Percentiles rank a stretch among this genome's conserved stretches.
phyloP scores from a whole-genome alignment of 2,113 vertebrate genomes.

The Alethe diademata region DNA sequence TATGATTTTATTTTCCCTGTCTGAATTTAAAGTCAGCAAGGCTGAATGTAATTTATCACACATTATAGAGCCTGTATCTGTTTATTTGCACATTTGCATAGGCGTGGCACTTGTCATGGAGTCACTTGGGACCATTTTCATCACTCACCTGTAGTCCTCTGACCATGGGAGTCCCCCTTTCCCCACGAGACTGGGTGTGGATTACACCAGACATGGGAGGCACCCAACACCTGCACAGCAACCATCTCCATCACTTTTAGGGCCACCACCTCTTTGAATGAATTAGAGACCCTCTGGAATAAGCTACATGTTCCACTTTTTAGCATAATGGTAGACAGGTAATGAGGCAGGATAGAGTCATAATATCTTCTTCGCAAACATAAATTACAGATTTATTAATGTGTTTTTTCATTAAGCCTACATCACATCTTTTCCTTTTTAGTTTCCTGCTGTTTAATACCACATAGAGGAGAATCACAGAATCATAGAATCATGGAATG shows the following conservation, averaged over 20 bases:
- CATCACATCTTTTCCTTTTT: not conserved
- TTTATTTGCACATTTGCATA: not conserved
- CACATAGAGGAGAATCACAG: not conserved
- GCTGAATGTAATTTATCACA: not conserved
- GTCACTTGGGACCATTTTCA: not conserved
- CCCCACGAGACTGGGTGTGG: accelerated
- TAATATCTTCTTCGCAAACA: not conserved
- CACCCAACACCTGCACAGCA: accelerated
- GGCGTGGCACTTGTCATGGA: not conserved
- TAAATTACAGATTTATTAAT: not conserved
- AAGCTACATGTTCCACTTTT: not conserved
- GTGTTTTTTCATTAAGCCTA: not conserved
- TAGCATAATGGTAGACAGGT: not conserved
- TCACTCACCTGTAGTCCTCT: not conserved
- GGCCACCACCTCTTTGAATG: not conserved
- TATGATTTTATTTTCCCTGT: not conserved
- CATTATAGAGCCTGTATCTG: not conserved
- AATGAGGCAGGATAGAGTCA: not conserved
- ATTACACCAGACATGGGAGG: accelerated
- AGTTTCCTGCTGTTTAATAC: not conserved
- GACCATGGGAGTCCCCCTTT: not conserved
- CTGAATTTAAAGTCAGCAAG: not conserved
- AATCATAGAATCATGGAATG: accelerated
- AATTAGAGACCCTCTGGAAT: not conserved
- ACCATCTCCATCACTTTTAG: not conserved